These are phyloP conservation scores for Atta cephalotes DNA, from an alignment of 1,140 invertebrate genomes.

Conservation along the genomic window DNA sequence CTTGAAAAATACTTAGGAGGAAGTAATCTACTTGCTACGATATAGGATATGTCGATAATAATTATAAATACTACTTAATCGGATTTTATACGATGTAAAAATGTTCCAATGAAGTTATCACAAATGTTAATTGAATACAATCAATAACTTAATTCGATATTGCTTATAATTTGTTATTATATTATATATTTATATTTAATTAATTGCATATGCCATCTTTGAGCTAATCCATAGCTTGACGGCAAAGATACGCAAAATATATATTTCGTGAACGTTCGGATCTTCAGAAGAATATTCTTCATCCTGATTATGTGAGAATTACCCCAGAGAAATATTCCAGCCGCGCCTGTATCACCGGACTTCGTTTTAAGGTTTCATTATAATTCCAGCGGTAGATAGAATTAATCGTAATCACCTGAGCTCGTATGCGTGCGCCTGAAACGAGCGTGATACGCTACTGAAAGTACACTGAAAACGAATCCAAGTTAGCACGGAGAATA, in stretches of 20 bases:
- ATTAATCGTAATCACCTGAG: constrained; percentile 60
- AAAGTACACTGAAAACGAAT: constrained; percentile 62
- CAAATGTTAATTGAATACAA: background rate
- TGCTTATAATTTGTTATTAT: constrained; percentile 6
- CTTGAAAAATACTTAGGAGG: background rate
- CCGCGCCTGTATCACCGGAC: constrained; percentile 49
- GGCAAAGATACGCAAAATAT: constrained; percentile 13
- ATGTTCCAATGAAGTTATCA: background rate
- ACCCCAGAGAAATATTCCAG: constrained; percentile 55
- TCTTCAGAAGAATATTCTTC: constrained; percentile 46
- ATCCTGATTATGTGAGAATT: constrained; percentile 48
- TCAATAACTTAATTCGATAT: background rate
- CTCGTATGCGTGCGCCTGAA: constrained; percentile 61
- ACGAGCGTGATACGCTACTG: constrained; percentile 53
- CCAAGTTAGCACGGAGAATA: constrained; percentile 62
- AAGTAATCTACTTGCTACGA: background rate
- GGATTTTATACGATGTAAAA: background rate
- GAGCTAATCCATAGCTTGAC: background rate
- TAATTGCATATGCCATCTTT: background rate
- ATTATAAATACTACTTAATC: background rate
- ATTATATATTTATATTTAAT: background rate
- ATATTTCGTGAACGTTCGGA: constrained; percentile 8
- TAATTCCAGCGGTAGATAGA: constrained; percentile 58
- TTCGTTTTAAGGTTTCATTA: constrained; percentile 64
- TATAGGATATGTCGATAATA: background rate